These are phyloP conservation scores for Hylomyscus alleni DNA, from an alignment of 2,797 vertebrate genomes.

Conservation along the genomic window DNA sequence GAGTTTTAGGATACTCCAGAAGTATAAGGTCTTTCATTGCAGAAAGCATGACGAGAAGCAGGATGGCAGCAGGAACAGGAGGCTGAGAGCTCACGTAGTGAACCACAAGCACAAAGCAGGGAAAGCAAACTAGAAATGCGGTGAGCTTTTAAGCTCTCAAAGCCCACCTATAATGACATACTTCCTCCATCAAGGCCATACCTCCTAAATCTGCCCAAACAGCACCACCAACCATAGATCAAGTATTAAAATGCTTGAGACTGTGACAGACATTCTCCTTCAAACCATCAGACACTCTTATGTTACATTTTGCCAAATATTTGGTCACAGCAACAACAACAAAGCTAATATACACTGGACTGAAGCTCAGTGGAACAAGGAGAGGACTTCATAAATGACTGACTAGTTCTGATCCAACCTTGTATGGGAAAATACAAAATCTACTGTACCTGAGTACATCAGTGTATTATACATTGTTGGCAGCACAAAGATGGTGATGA, in stretches of 20 bases:
- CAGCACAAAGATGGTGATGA: background rate
- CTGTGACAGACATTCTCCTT: background rate
- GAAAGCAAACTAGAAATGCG: background rate
- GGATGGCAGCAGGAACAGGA: background rate
- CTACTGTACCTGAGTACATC: no score
- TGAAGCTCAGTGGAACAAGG: background rate
- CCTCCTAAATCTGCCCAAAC: background rate
- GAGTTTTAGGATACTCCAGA: background rate
- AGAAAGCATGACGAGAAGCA: background rate
- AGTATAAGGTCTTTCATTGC: background rate
- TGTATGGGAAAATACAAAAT: background rate
- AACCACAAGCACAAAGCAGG: background rate
- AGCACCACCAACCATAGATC: background rate
- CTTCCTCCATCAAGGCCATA: background rate
- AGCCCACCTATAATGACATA: background rate
- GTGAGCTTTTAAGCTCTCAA: background rate
- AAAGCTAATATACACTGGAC: background rate
- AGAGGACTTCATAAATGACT: background rate
- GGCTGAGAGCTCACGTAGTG: background rate
- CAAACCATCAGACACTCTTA: background rate
- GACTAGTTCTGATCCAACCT: background rate
- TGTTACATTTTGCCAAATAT: background rate
- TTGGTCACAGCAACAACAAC: background rate
- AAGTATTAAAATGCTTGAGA: background rate
- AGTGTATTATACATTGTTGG: background rate